A percentile compares a stretch with the other conserved stretches of the same genome.
Evolutionary conservation across 2,797 vertebrate genomes (phyloP).

Genomic region (Numenius phaeopus): DNA sequence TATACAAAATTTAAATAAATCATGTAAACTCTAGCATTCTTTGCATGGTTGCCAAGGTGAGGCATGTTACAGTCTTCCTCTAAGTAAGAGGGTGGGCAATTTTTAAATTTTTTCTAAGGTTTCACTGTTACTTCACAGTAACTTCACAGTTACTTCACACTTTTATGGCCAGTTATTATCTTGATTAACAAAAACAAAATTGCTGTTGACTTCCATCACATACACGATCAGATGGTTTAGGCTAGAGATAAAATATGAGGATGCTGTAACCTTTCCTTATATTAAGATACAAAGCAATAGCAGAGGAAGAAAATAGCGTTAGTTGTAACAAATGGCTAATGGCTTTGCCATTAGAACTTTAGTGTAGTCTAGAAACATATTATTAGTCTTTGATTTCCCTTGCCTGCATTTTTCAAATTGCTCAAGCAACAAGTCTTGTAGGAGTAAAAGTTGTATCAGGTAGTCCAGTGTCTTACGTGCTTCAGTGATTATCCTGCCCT

Average conservation of each 20-base stretch:
- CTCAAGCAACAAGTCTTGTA: neutral
- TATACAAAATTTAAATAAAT: neutral
- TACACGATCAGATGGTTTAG: neutral
- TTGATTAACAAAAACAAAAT: slow-evolving; percentile 32
- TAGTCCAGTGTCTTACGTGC: neutral
- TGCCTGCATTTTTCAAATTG: neutral
- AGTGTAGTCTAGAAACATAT: neutral
- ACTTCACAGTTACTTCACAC: neutral
- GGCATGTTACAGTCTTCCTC: neutral
- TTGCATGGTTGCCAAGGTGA: neutral
- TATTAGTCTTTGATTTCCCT: neutral
- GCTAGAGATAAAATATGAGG: neutral
- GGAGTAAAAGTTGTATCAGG: neutral
- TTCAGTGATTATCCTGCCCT: neutral
- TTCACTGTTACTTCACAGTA: neutral
- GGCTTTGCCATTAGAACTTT: neutral
- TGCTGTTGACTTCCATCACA: neutral
- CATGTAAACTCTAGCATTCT: neutral
- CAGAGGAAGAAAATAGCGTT: neutral
- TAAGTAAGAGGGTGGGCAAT: neutral
- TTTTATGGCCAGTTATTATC: slow-evolving; percentile 28
- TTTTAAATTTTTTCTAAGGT: neutral
- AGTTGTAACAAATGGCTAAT: neutral
- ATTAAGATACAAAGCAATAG: neutral
- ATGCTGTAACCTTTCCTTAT: neutral